Evolutionary conservation across 2,797 vertebrate species (phyloP), one percentile per base, ranked within the genome.

Genomic region (Sebastes elongatus): DNA sequence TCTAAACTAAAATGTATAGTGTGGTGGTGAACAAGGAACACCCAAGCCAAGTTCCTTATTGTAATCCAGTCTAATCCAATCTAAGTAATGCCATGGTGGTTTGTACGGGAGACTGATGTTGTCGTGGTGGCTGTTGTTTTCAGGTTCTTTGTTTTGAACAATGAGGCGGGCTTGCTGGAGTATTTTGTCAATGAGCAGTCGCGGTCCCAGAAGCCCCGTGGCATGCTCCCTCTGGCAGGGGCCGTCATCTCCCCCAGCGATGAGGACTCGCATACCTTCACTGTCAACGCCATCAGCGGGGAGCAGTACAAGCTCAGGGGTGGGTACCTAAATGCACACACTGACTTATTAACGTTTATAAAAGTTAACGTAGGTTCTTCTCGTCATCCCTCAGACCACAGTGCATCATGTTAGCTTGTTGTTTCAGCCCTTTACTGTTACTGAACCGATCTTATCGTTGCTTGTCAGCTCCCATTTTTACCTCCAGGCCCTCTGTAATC

Each of bases 291-390:
- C 87, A 98, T 99, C 93, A 99, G 97, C 0, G 98, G 99, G 74
- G 99, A 99, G 90, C 98, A 99, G 91, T 99, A 99, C 95, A 99
- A 99, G 93, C 97, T 99, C 70, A 94, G 98, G 96, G 98, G 99
- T 99, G 57, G 8, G 89, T 75, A 27, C 18, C 14, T 10, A 2
- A 52, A 71, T 6, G 35, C 38, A 56, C 25, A 30, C 18, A 6
- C 16, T 4, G 5, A 64, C 42, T 46, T 46, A 18, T 46, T 46
- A 0, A 18, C 42, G 0, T 46, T 46, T 0, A 18, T 46, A 1
- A 10, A 32, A 52, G 25, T 62, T 42, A 3, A 22, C 57, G 33
- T 7, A 16, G 46, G 1, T 56, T 66, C 0, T 23, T 66, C 1
- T 23, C 6, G 4, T 55, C 25, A 10, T 32, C 20, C 3, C 38